Percentiles rank a stretch among this genome's conserved stretches.
phyloP scores from a whole-genome alignment of 2,113 vertebrate genomes.

The Pycnonotus jocosus region DNA sequence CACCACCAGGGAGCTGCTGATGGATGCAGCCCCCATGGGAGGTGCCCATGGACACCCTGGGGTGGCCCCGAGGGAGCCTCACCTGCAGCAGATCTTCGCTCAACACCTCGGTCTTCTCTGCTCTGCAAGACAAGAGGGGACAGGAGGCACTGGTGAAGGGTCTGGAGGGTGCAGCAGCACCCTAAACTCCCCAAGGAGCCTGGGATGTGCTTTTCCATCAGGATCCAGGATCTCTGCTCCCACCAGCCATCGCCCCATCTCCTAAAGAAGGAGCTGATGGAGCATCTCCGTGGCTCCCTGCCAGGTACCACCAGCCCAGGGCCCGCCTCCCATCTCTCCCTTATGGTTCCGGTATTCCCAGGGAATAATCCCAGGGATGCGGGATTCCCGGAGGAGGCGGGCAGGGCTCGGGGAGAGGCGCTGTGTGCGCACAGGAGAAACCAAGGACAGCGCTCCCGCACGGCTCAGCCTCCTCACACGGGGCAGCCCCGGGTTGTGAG shows the following conservation, averaged over 20 bases:
- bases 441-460: background rate
- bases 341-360: background rate
- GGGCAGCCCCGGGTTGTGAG: background rate
- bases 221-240: background rate
- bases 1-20: background rate
- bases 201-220: accelerated
- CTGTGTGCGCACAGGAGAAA: accelerated
- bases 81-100: conserved; percentile 96
- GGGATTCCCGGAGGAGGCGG: accelerated
- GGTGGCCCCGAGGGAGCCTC: background rate
- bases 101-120: conserved; percentile 95
- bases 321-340: background rate
- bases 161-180: accelerated
- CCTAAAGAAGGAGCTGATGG: background rate
- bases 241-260: background rate
- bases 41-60: background rate
- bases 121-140: conserved; percentile 71
- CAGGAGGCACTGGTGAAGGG: accelerated
- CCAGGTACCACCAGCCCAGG: accelerated
- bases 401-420: background rate
- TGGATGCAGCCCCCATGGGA: accelerated
- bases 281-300: background rate
- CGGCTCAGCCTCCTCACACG: background rate
- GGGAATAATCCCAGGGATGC: background rate
- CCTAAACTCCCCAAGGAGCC: no score